Evolutionary conservation across 2,113 vertebrate genomes (phyloP).

Genomic region (Nicator chloris): DNA sequence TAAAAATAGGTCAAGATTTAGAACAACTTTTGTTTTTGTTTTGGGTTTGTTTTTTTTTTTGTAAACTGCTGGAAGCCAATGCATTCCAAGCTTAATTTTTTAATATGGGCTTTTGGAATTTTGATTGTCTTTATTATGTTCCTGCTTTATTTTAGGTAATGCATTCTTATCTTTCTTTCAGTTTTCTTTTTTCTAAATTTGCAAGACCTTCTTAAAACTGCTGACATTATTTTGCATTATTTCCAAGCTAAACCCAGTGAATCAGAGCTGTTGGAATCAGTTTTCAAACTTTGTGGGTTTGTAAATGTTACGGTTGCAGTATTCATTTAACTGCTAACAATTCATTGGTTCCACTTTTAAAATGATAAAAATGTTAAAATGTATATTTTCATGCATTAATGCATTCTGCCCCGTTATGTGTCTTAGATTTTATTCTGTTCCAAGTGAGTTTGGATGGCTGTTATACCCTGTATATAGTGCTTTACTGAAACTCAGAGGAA

Average conservation of each 20-base stretch:
- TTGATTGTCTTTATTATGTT: conserved; percentile 54
- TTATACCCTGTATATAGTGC: conserved; percentile 48
- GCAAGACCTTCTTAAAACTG: conserved; percentile 66
- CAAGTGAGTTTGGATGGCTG: conserved; percentile 39
- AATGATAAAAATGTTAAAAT: neutral
- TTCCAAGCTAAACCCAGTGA: conserved; percentile 68
- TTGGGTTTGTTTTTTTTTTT: neutral
- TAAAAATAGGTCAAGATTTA: conserved; percentile 68
- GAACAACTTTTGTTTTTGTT: neutral
- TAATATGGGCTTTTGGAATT: conserved; percentile 70
- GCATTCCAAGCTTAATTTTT: conserved; percentile 65
- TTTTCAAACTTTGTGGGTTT: conserved; percentile 62
- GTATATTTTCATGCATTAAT: neutral
- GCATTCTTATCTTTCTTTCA: conserved; percentile 36
- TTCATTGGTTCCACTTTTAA: conserved; percentile 38
- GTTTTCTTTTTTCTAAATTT: conserved; percentile 13
- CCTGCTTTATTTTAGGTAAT: conserved; percentile 64
- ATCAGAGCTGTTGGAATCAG: conserved; percentile 68
- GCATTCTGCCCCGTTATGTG: conserved; percentile 14
- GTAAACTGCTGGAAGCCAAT: conserved; percentile 57
- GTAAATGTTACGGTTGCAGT: conserved; percentile 65
- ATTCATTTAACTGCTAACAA: conserved; percentile 64
- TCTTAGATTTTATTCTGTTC: conserved; percentile 31
- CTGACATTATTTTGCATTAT: conserved; percentile 67
- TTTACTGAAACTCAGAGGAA: conserved; percentile 70